These are phyloP conservation scores for Pheosia gnoma DNA, from an alignment of 2,888 invertebrate species.

Conservation along the genomic window DNA sequence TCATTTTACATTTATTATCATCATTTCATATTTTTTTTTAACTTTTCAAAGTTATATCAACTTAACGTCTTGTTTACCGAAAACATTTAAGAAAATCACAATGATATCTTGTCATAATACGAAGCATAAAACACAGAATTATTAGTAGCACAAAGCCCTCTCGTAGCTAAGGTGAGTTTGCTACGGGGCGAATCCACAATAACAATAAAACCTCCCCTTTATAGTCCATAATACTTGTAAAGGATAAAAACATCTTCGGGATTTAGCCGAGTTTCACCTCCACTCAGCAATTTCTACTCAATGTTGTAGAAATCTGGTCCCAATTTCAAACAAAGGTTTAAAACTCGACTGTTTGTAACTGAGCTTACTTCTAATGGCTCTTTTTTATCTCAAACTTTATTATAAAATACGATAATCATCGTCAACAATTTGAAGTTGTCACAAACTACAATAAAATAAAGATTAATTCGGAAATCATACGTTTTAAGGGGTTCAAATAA, in stretches of 20 bases:
- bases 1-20: no score
- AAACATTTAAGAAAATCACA: background rate
- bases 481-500: no score
- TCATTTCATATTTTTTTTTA: background rate
- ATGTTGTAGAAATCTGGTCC: background rate
- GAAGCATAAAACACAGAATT: background rate
- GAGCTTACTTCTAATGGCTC: background rate
- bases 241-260: constrained; percentile 16
- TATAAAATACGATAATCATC: constrained; percentile 7
- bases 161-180: background rate
- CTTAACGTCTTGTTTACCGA: background rate
- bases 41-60: background rate
- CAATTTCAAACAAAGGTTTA: background rate
- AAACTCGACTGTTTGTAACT: background rate
- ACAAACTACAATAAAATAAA: background rate
- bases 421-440: background rate
- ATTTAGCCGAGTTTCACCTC: background rate
- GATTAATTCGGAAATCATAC: no score
- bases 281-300: background rate
- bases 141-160: constrained; percentile 1
- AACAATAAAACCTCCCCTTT: constrained; percentile 12
- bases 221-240: constrained; percentile 13
- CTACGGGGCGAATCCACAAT: constrained; percentile 1
- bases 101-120: background rate
- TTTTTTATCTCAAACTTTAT: background rate